Percentiles rank a stretch among this genome's conserved stretches.
Conservation (phyloP, 2,888 invertebrate genomes). For the Eristalinus aeneus region DNA sequence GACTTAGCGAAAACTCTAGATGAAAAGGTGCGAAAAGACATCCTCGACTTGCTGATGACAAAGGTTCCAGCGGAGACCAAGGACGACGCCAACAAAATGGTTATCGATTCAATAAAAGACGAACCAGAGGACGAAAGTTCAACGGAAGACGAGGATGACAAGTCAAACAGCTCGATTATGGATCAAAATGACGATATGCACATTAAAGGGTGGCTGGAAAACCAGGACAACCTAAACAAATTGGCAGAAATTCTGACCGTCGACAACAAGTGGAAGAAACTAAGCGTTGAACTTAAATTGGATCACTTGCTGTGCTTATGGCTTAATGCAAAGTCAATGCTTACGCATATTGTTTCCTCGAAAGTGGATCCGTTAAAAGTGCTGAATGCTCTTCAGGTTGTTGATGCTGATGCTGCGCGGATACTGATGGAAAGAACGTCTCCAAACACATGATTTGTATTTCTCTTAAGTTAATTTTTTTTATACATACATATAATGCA, state of each 20-base stretch:
- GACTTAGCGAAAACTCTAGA: conserved; percentile 79
- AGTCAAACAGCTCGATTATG: conserved; percentile 9
- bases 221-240: conserved; percentile 79
- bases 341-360: conserved; percentile 80
- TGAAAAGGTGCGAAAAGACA: conserved; percentile 55
- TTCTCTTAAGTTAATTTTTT: not conserved
- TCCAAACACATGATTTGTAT: not conserved
- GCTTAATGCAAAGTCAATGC: conserved; percentile 83
- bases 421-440: not conserved
- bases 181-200: conserved; percentile 73
- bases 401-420: conserved; percentile 33
- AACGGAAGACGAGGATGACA: conserved; percentile 66
- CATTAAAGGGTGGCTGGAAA: conserved; percentile 74
- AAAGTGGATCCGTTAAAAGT: conserved; percentile 25
- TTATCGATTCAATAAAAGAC: conserved; percentile 75
- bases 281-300: conserved; percentile 82
- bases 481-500: too few species aligned
- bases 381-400: conserved; percentile 27
- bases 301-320: conserved; percentile 82
- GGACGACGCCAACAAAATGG: conserved; percentile 74
- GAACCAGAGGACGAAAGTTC: conserved; percentile 73
- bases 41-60: conserved; percentile 43
- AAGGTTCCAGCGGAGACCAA: conserved; percentile 45
- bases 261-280: conserved; percentile 83
- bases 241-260: conserved; percentile 82